Evolutionary conservation across 2,888 invertebrate species (phyloP), one percentile per base, ranked within the genome.

Genomic region (Oasisia sp.): DNA sequence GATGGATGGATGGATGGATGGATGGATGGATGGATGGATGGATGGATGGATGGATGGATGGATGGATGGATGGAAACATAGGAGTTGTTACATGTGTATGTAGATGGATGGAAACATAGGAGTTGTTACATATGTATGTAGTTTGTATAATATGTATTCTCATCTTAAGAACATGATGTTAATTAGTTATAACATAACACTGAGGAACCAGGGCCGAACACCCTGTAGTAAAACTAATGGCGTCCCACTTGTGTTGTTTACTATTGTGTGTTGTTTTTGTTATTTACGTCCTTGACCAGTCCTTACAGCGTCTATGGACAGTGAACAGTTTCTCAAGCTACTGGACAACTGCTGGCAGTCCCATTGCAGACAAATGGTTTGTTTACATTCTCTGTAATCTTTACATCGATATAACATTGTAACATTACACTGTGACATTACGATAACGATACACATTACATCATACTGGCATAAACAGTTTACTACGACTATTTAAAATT

Each of bases 321-420:
- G 98, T 94, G 97, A 98, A 96, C 97, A 98, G 96, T 99, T 99
- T 96, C 97, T 99, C 92, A 98, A 98, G 96, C 97, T 98, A 95
- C 98, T 99, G 97, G 99, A 99, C 95, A 98, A 98, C 94, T 99
- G 98, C 96, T 99, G 99, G 99, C 97, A 98, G 94, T 98, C 98
- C 0, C 99, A 99, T 96, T 99, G 99, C 96, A 97, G 98, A 93
- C 99, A 99, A 97, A 99, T 99, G 99, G 97, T 97, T 94, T 93
- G 95, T 94, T 11, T 74, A 74, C 74, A 74, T 74, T 7, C 27
- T 27, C 19, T 27, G 27, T 74, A 74, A 27, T 74, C 74, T 19
- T 74, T 74, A 74, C 74, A 74, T 27, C 74, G 1, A 38, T 4
- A 4, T 38, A 38, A 38, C 38, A 38, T 38, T 38, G 38, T 38